phyloP scores from a whole-genome alignment of 1,140 invertebrate species.

The Tetragnatha versicolor region DNA sequence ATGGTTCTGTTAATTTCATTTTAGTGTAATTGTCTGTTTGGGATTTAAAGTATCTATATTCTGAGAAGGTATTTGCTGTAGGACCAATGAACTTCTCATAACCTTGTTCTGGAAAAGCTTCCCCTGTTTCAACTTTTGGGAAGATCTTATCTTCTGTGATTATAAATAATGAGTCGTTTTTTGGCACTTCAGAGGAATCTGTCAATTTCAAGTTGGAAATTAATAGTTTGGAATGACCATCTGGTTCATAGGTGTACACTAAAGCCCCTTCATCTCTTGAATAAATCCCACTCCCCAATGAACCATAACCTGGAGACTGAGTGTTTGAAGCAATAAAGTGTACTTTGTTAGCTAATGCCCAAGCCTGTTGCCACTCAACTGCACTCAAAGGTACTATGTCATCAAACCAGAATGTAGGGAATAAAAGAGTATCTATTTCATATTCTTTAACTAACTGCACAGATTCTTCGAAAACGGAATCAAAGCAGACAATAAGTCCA shows the following conservation, averaged over 20 bases:
- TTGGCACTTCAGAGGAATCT: neutral
- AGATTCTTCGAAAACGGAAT: constrained; percentile 66
- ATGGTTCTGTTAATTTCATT: constrained; percentile 1
- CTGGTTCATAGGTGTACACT: constrained; percentile 32
- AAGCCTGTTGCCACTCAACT: constrained; percentile 68
- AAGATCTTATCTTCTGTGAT: neutral
- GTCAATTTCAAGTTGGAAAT: constrained; percentile 15
- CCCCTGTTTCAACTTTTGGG: constrained; percentile 12
- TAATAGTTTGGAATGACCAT: constrained; percentile 37
- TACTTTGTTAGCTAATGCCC: constrained; percentile 68
- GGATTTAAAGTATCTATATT: constrained; percentile 17
- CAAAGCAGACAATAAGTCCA: constrained; percentile 78
- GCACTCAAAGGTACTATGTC: constrained; percentile 73
- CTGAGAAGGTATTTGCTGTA: neutral
- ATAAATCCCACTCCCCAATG: constrained; percentile 57
- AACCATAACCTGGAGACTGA: constrained; percentile 63
- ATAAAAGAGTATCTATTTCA: constrained; percentile 74
- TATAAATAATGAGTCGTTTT: neutral
- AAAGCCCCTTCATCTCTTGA: constrained; percentile 7
- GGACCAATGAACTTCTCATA: constrained; percentile 9
- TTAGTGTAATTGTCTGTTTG: constrained; percentile 22
- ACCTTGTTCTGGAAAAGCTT: constrained; percentile 14
- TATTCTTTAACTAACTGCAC: constrained; percentile 63
- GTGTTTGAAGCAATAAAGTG: constrained; percentile 71
- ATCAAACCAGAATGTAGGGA: constrained; percentile 77